Percentiles rank a stretch among this genome's conserved stretches.
These are phyloP conservation scores for Neomorphus geoffroyi DNA, from an alignment of 2,797 vertebrate species.

Conservation along the genomic window DNA sequence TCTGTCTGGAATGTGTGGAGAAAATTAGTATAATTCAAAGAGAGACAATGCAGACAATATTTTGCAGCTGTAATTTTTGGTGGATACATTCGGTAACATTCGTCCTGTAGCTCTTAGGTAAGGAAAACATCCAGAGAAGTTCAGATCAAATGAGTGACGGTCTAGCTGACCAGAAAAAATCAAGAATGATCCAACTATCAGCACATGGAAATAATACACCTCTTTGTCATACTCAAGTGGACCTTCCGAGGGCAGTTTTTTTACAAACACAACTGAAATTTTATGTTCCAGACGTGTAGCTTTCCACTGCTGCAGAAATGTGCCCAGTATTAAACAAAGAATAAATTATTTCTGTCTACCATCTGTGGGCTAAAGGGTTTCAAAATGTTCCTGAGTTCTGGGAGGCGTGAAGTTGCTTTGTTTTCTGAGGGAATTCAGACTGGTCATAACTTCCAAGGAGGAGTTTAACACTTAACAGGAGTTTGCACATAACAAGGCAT, in stretches of 20 bases:
- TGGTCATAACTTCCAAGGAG: background rate
- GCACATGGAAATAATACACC: background rate
- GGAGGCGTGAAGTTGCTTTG: background rate
- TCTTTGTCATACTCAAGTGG: background rate
- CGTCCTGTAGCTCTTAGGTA: background rate
- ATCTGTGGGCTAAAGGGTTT: background rate
- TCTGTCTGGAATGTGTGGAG: background rate
- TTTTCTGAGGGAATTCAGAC: background rate
- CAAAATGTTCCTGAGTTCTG: background rate
- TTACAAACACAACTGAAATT: background rate
- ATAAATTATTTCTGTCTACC: background rate
- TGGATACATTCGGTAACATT: background rate
- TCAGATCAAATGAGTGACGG: background rate
- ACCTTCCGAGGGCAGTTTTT: background rate
- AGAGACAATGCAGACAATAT: background rate
- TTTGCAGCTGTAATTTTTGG: background rate
- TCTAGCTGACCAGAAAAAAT: background rate
- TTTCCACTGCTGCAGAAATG: background rate
- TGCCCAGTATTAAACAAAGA: background rate
- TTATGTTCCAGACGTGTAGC: background rate
- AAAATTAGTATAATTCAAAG: background rate
- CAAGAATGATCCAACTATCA: background rate
- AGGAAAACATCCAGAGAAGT: constrained; percentile 3
- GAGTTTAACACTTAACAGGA: background rate
- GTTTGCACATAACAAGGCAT: background rate